Conservation (phyloP, 2,113 vertebrate species). For the Ursus arctos region DNA sequence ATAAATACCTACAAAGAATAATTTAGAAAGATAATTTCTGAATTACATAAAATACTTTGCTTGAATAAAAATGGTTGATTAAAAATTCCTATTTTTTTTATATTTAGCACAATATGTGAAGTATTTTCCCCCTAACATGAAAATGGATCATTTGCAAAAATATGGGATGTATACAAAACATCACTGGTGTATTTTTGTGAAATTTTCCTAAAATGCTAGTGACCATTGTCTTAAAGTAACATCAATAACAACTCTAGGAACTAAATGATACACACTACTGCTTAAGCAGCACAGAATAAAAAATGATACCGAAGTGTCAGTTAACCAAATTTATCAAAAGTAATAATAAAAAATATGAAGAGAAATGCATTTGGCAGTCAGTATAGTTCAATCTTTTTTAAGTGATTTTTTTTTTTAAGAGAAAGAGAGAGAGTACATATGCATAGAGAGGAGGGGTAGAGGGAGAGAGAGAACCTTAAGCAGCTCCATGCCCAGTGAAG, state of each 20-base stretch:
- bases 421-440: background rate
- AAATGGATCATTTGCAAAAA: background rate
- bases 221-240: background rate
- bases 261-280: background rate
- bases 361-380: background rate
- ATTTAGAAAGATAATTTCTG: background rate
- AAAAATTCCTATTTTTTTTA: background rate
- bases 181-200: background rate
- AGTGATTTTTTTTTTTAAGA: background rate
- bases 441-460: background rate
- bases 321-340: background rate
- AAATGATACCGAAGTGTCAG: background rate
- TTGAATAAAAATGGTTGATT: background rate
- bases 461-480: background rate
- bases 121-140: background rate
- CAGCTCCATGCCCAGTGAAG: background rate
- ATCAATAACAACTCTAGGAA: background rate
- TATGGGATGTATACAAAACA: background rate
- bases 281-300: background rate
- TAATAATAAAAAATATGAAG: background rate
- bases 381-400: background rate
- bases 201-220: background rate
- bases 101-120: background rate
- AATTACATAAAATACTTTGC: background rate
- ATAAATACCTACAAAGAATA: background rate